Base-by-base conservation (phyloP, 2,888 invertebrate species). In the Pachymerium ferrugineum region DNA sequence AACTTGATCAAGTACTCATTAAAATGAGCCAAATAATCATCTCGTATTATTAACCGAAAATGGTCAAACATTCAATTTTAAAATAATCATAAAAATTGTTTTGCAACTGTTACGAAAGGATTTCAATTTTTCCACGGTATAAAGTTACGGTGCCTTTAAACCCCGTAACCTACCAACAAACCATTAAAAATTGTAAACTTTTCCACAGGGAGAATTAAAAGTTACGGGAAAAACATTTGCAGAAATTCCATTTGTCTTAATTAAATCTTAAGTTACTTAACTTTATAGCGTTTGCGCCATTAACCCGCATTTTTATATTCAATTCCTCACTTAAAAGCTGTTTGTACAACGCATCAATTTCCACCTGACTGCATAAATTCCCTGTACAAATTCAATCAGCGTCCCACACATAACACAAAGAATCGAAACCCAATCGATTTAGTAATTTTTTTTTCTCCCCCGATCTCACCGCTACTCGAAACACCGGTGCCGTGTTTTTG, bases 321-420 rank as follows among this genome's bases (percentile, higher is more conserved):
- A 47, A 22, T 47, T 62, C 5, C 28, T 25, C 25, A 25, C 8
- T 62, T 62, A 25, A 62, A 10, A 3, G 16, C 12, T 38, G 25
- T 12, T 62, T 62, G 25, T n/a, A n/a, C 62, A 28, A 62, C 62
- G 3, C 38, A 25, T 22, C 62, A 62, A 62, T 62, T 62, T 62
- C 62, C 62, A 62, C 62, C 62, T 62, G 62, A 62, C 28, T n/a
- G n/a, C n/a, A n/a, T n/a, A n/a, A n/a, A 28, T 62, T 62, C 28
- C 62, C 28, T 62, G 62, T 62, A 62, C n/a, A 62, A 62, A 62
- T 62, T 62, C 62, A 62, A 62, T 62, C 62, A 62, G 25, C 25
- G 62, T 62, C 62, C 62, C 62, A 38, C 38, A 62, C 62, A 62
- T n/a, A n/a, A n/a, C 62, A 62, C 62, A 62, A 62, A 62, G 62